phyloP scores from a whole-genome alignment of 1,140 invertebrate species.

The Parasteatoda tepidariorum region DNA sequence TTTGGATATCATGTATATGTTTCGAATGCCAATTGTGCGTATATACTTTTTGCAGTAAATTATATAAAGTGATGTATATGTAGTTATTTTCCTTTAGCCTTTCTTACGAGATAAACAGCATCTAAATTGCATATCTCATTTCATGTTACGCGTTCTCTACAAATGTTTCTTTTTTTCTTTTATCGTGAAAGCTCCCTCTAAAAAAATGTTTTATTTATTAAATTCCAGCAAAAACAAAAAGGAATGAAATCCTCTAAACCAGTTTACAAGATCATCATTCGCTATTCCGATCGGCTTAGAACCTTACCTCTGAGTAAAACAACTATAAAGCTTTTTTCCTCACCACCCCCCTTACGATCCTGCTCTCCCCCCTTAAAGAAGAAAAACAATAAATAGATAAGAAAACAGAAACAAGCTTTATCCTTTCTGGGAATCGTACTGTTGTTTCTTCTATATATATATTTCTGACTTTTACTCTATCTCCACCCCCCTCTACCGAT shows the following conservation, averaged over 20 bases:
- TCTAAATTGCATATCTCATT: conserved; percentile 7
- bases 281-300: conserved; percentile 49
- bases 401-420: conserved; percentile 44
- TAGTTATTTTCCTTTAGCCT: background rate
- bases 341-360: too few species aligned
- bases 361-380: background rate
- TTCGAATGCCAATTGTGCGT: too few species aligned
- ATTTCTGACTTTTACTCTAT: background rate
- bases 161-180: background rate
- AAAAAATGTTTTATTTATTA: conserved; percentile 54
- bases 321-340: conserved; percentile 35
- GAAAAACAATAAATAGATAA: conserved; percentile 55
- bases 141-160: background rate
- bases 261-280: conserved; percentile 59
- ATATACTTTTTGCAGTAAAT: too few species aligned
- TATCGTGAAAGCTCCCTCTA: background rate
- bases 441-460: conserved; percentile 7
- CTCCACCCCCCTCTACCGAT: conserved; percentile 33
- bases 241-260: conserved; percentile 34
- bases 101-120: background rate
- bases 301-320: conserved; percentile 30
- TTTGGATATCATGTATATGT: too few species aligned
- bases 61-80: too few species aligned
- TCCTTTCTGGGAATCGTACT: conserved; percentile 37
- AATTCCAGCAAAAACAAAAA: conserved; percentile 20